A percentile compares a stretch with the other conserved stretches of the same genome.
phyloP scores from a whole-genome alignment of 2,888 invertebrate genomes.

The Agrotis puta region DNA sequence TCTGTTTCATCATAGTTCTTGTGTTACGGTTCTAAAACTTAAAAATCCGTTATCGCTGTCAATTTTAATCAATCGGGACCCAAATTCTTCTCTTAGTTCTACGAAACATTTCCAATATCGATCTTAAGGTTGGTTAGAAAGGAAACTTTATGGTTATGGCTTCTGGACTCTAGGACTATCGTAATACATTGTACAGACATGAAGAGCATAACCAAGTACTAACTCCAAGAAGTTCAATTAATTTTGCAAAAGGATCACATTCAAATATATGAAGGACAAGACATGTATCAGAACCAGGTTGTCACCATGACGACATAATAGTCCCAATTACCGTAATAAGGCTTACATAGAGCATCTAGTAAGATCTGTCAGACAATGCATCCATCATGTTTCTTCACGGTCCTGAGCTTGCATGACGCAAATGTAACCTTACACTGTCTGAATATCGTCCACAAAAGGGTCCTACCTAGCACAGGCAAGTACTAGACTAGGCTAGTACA shows the following conservation, averaged over 20 bases:
- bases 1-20: neutral
- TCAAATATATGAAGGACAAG: neutral
- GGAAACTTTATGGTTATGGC: neutral
- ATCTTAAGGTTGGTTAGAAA: neutral
- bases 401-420: constrained; percentile 67
- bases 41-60: neutral
- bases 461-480: neutral
- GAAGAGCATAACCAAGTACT: neutral
- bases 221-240: neutral
- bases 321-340: constrained; percentile 12
- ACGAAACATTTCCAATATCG: neutral
- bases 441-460: constrained; percentile 58
- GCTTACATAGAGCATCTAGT: constrained; percentile 7
- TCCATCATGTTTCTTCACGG: constrained; percentile 68
- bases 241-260: neutral
- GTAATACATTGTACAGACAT: too few species aligned
- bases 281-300: neutral
- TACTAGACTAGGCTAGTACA: neutral
- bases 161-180: neutral
- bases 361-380: constrained; percentile 57
- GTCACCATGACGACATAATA: constrained; percentile 6
- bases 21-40: too few species aligned
- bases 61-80: neutral
- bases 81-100: too few species aligned
- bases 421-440: constrained; percentile 68